Percentiles rank a stretch among this genome's conserved stretches.
These are phyloP conservation scores for Aphis gossypii DNA, from an alignment of 1,140 invertebrate species.

Conservation along the genomic window DNA sequence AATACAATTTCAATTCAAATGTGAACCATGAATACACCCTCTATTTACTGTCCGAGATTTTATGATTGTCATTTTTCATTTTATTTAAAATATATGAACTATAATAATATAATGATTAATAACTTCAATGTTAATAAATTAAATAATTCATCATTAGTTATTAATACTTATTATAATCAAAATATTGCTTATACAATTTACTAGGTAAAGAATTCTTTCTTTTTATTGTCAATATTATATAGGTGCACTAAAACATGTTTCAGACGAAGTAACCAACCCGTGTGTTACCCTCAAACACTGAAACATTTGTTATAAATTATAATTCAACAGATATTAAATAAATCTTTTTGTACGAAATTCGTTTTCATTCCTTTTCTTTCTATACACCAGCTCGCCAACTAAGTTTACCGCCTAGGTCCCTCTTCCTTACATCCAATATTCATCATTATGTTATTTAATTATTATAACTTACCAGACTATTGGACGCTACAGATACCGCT, in stretches of 20 bases:
- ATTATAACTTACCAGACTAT: conserved; percentile 45
- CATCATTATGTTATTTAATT: conserved; percentile 36
- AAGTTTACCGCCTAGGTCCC: background rate
- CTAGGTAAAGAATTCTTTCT: background rate
- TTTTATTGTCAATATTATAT: too few species aligned
- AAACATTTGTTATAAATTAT: conserved; percentile 4
- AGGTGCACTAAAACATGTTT: background rate
- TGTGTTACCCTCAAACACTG: background rate
- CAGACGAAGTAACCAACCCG: background rate
- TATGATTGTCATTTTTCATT: too few species aligned
- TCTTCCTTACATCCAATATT: background rate
- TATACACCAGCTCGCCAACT: too few species aligned
- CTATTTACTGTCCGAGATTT: too few species aligned
- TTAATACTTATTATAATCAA: background rate
- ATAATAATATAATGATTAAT: too few species aligned
- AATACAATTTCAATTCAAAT: too few species aligned
- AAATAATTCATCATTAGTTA: background rate
- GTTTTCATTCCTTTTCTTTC: background rate
- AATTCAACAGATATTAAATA: background rate
- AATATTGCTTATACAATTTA: background rate
- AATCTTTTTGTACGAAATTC: background rate
- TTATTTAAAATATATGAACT: background rate
- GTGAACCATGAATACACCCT: background rate
- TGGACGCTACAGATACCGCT: background rate
- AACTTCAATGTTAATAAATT: background rate